Evolutionary conservation across 2,888 invertebrate species (phyloP).

Genomic region (Conops quadrifasciatus): DNA sequence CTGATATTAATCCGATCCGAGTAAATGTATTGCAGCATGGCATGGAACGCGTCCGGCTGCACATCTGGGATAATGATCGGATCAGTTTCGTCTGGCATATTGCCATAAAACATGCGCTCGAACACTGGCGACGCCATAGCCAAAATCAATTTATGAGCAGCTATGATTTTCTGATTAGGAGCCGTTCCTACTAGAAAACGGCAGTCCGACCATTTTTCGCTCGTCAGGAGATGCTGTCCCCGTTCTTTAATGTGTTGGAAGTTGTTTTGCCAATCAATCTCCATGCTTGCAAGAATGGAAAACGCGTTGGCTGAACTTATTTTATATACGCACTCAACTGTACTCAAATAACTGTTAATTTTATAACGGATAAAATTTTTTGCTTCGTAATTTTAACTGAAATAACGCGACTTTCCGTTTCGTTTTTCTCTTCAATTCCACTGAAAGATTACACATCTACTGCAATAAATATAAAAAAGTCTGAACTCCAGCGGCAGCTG

Average conservation of each 20-base stretch:
- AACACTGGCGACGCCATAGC: constrained; percentile 91
- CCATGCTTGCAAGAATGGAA: too few species aligned
- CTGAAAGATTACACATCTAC: too few species aligned
- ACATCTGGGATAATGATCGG: constrained; percentile 85
- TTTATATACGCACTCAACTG: too few species aligned
- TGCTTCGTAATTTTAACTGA: too few species aligned
- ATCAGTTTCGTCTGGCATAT: constrained; percentile 80
- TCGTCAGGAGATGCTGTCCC: constrained; percentile 78
- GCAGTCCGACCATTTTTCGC: constrained; percentile 85
- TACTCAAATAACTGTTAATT: too few species aligned
- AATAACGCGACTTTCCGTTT: too few species aligned
- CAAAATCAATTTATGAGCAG: constrained; percentile 82
- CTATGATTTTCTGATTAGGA: constrained; percentile 76
- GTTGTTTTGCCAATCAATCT: constrained; percentile 78
- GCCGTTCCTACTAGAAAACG: constrained; percentile 82
- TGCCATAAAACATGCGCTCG: constrained; percentile 88
- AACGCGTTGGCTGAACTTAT: too few species aligned
- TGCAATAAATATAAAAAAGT: too few species aligned
- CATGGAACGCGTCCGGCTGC: constrained; percentile 85
- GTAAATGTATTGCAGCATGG: constrained; percentile 84
- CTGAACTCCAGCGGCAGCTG: too few species aligned
- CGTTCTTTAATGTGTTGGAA: constrained; percentile 77
- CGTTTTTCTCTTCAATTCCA: too few species aligned
- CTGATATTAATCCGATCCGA: constrained; percentile 81
- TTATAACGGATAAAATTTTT: too few species aligned